Base-by-base conservation (phyloP, 2,888 invertebrate genomes). In the Catotricha subobsoleta region DNA sequence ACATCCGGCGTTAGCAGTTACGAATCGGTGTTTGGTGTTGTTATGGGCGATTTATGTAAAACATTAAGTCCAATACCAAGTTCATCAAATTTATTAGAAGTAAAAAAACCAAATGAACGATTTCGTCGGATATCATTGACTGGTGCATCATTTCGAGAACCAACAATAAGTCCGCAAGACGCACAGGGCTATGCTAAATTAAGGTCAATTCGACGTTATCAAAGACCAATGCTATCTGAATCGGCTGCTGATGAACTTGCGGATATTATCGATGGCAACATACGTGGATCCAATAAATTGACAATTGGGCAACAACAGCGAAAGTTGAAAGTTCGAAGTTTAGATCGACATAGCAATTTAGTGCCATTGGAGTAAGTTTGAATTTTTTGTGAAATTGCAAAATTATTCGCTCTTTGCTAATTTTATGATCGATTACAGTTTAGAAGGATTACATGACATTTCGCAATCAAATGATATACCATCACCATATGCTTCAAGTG, bases 1-100 rank as follows among this genome's bases (percentile, higher is more conserved):
- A 82, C 81, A 1, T 83, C 82, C 46, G 84, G 83, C 31, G 76
- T 84, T 18, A 80, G 82, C 60, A 84, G 83, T 43, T 79, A 76
- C 51, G 84, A 84, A 58, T 83, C 81, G 2, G 74, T 73, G 39
- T 66, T 71, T 20, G 75, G 71, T 15, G 23, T 36, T 23, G 36
- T 10, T 9, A 25, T 36, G 23, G 75, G 80, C 48, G 81, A 82
- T 48, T 70, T 78, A 57, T 36, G 36, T 10, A 36, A 36, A 52
- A 80, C 81, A 37, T 68, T 91, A 20, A 90, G 87, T 62, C 88
- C 90, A 2, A 86, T 90, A 55, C 83, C 87, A 16, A 88, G 87
- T 59, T 78, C 83, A 47, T 80, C 80, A 44, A 79, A 80, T 64
- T 57, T 79, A 49, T 64, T 69, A 42, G 72, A 71, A 39, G 63